Base-by-base conservation (phyloP, 1,140 invertebrate genomes). In the Hydropsyche tenuis region DNA sequence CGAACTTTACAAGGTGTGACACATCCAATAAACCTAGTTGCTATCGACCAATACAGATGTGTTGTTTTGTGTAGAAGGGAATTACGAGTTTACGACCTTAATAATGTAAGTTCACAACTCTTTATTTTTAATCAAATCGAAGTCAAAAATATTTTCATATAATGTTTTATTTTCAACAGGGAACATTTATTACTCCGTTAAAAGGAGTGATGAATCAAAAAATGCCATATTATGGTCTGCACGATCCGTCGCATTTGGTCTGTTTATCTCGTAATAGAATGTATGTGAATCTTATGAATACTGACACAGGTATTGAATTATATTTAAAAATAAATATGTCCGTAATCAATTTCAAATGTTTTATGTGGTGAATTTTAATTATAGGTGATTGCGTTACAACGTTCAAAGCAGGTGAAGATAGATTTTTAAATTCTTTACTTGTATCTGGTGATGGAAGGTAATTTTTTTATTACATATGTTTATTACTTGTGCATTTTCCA, bases 131-230 rank as follows among this genome's bases (percentile, higher is more conserved):
- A 45, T 45, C 14, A 45, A 45, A 45, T 45, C n/a, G n/a, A n/a
- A n/a, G n/a, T n/a, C n/a, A n/a, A 51, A 14, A 25, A 6, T 2
- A 18, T 4, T 60, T 60, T 60, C 53, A 60, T 60, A 48, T 22
- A 22, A 27, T 14, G 22, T 60, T 60, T 60, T 60, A 60, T 18
- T 48, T n/a, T n/a, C 78, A 75, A 4, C 79, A 86, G 84, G 84
- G 84, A 56, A 83, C 84, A 66, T 88, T 92, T 78, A 75, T 92
- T 37, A 89, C 89, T 7, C 90, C 93, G 73, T 81, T 96, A 9
- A 94, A 94, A 80, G 90, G 94, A 42, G 93, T 95, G 1, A 95
- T 96, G 92, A 95, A 95, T 85, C 93, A 95, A 80, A 94, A 95
- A 83, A 94, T 95, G 93, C 93, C 94, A 42, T 95, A 90, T 81